These are phyloP conservation scores for Trichoplusia ni DNA, from an alignment of 1,140 invertebrate genomes.

Conservation along the genomic window DNA sequence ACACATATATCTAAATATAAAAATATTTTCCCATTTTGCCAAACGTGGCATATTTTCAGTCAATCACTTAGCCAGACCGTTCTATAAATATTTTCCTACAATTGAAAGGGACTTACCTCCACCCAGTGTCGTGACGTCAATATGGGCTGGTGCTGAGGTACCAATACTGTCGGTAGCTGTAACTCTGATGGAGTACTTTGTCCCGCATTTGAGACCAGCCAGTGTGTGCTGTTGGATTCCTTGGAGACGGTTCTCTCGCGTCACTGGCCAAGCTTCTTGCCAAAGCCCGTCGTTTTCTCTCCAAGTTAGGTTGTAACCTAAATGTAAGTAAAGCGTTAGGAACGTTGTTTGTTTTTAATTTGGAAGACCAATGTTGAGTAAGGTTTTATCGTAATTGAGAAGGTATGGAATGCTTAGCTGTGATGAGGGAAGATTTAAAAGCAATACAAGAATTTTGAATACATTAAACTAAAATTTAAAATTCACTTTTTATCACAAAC, in stretches of 20 bases:
- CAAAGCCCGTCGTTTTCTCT: slow-evolving; percentile 65
- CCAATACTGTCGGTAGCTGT: slow-evolving; percentile 89
- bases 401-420: too few relatives aligned
- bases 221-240: slow-evolving; percentile 83
- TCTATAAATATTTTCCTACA: neutral
- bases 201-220: slow-evolving; percentile 89
- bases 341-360: neutral
- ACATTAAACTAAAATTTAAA: too few relatives aligned
- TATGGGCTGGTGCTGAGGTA: slow-evolving; percentile 65
- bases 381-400: too few relatives aligned
- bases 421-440: too few relatives aligned
- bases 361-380: too few relatives aligned
- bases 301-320: slow-evolving; percentile 74
- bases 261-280: slow-evolving; percentile 70
- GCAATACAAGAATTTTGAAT: too few relatives aligned
- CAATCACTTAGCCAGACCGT: too few relatives aligned
- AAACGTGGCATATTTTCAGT: too few relatives aligned
- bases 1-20: too few relatives aligned
- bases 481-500: too few relatives aligned
- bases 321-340: too few relatives aligned
- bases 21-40: too few relatives aligned
- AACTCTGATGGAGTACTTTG: slow-evolving; percentile 87
- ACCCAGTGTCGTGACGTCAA: slow-evolving; percentile 68
- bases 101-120: slow-evolving; percentile 51
- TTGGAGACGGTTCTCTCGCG: slow-evolving; percentile 52